Conservation (phyloP, 2,113 vertebrate genomes). For the Fulica atra region DNA sequence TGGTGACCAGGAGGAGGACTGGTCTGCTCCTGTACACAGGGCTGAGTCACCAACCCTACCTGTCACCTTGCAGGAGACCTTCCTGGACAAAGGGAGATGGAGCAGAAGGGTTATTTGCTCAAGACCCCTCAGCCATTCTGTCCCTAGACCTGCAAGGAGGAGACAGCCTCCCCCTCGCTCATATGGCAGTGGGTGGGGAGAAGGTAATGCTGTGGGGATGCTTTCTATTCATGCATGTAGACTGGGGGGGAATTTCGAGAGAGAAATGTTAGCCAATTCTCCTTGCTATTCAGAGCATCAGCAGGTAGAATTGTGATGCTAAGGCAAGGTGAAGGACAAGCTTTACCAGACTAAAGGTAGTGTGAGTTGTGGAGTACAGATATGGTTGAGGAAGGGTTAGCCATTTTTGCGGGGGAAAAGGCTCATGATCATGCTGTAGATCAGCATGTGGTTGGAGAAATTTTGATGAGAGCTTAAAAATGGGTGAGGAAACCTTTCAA, state of each 20-base stretch:
- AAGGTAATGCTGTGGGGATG: neutral
- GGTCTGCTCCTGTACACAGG: neutral
- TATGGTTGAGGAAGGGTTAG: neutral
- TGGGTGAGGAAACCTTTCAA: neutral
- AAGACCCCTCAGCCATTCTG: neutral
- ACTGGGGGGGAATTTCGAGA: neutral
- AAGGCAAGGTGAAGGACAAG: neutral
- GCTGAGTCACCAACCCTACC: neutral
- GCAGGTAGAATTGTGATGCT: neutral
- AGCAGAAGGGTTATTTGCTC: neutral
- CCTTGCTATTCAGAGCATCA: neutral
- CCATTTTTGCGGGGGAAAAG: neutral
- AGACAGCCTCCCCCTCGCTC: neutral
- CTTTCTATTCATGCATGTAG: neutral
- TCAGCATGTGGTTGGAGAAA: neutral
- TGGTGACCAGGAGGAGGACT: neutral
- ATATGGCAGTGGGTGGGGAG: neutral
- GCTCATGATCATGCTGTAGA: neutral
- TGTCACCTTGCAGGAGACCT: neutral
- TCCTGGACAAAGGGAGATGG: neutral
- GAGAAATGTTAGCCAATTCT: neutral
- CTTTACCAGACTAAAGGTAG: neutral
- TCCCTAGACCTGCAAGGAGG: neutral
- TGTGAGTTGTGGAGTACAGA: fast-evolving
- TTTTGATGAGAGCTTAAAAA: neutral